These are phyloP conservation scores for Etia nguti DNA, from an alignment of 2,113 vertebrate genomes.

Conservation along the genomic window DNA sequence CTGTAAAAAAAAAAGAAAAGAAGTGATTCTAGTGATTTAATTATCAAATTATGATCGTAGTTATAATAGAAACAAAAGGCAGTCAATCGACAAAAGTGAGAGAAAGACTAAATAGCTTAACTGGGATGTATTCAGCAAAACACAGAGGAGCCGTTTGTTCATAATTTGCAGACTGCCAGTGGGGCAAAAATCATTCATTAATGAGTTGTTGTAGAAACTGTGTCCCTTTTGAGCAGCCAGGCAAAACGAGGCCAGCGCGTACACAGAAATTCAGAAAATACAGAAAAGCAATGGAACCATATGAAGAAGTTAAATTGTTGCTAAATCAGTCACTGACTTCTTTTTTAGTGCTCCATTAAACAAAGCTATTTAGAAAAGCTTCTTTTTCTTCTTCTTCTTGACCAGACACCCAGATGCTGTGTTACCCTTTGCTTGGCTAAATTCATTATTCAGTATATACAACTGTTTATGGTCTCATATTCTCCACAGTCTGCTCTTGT, in stretches of 20 bases:
- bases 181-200: constrained; percentile 33
- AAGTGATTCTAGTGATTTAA: constrained; percentile 25
- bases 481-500: not conserved
- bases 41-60: constrained; percentile 40
- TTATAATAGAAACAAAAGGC: constrained; percentile 36
- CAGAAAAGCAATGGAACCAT: not conserved
- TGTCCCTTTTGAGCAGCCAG: constrained; percentile 1
- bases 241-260: not conserved
- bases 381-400: not conserved
- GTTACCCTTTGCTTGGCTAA: not conserved
- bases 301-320: constrained; percentile 20
- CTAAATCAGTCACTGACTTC: constrained; percentile 15
- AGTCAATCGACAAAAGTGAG: not conserved
- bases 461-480: not conserved
- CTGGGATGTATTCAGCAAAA: constrained; percentile 7
- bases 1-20: not conserved
- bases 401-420: not conserved
- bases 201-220: constrained; percentile 17
- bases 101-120: constrained; percentile 16
- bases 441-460: constrained; percentile 9
- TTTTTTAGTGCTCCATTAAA: constrained; percentile 11
- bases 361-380: constrained; percentile 1
- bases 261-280: not conserved
- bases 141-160: constrained; percentile 32
- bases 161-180: constrained; percentile 7